Base-by-base conservation (phyloP, 2,888 invertebrate species). In the Thymelicus sylvestris region DNA sequence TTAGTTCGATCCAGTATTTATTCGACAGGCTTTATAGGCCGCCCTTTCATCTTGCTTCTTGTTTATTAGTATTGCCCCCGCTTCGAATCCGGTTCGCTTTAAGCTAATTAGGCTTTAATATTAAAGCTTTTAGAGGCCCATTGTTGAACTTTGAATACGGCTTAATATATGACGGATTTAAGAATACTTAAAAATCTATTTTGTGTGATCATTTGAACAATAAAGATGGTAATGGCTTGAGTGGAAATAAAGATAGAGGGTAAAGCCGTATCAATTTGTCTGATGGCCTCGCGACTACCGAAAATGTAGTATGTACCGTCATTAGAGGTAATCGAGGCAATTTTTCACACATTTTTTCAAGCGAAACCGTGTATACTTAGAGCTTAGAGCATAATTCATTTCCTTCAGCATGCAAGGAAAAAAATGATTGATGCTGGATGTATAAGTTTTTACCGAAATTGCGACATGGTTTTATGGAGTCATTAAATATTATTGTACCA, bases 1-100 rank as follows among this genome's bases (percentile, higher is more conserved):
- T 92, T 90, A 92, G 89, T 87, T 81, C 83, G 85, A 86, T 88
- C 84, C 86, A 88, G 88, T 92, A 91, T 91, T 91, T 90, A 90
- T 90, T 86, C 83, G 83, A 83, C 85, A 83, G 84, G 82, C 81
- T 86, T 83, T 85, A 86, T 82, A 82, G 77, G 79, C 87, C 83
- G 86, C 86, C 80, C 87, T 90, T 89, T 91, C 86, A 90, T 90
- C 89, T 87, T 80, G 74, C 74, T 72, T 75, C 83, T 85, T 86
- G 85, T 90, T 89, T 91, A 89, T 89, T 90, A 81, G 83, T 87
- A 85, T 85, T 86, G 86, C 87, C 81, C 78, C 83, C 78, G 87
- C 81, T 86, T 80, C 81, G 81, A 84, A 83, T 81, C 82, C 79
- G 81, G 82, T 82, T 82, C 81, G 82, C 80, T 81, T 78, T 79